Percentiles rank a stretch among this genome's conserved stretches.
Conservation (phyloP, 2,797 vertebrate genomes). For the Steatocranus sp. region DNA sequence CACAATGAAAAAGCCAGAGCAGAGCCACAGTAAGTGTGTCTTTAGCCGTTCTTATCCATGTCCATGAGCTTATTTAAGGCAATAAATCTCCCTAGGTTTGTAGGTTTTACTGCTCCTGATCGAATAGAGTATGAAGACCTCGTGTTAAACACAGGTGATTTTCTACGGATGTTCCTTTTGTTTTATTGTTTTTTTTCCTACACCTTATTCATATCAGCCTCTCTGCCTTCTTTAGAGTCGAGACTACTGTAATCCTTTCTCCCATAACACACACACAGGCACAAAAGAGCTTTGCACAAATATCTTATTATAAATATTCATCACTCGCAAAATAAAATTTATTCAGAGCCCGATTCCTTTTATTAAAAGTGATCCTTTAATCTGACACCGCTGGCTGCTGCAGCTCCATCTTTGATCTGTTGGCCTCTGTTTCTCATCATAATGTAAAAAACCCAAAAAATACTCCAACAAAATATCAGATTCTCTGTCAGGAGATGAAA, state of each 20-base stretch:
- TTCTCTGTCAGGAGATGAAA: neutral
- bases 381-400: neutral
- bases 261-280: neutral
- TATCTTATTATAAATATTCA: slow-evolving; percentile 13
- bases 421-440: neutral
- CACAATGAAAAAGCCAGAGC: slow-evolving; percentile 31
- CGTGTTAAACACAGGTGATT: slow-evolving; percentile 12
- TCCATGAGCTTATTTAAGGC: slow-evolving; percentile 50
- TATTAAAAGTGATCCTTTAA: neutral
- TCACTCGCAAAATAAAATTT: neutral
- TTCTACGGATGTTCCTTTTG: slow-evolving; percentile 7
- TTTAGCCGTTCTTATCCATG: slow-evolving; percentile 26
- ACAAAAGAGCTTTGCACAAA: neutral
- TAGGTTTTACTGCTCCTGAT: slow-evolving; percentile 23
- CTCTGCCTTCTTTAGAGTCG: neutral
- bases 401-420: neutral
- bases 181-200: neutral
- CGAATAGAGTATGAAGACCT: neutral
- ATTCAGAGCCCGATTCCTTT: neutral
- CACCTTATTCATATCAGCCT: neutral
- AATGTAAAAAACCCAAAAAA: neutral
- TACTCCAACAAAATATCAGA: neutral
- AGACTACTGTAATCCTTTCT: slow-evolving; percentile 14
- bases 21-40: neutral
- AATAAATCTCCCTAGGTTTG: slow-evolving; percentile 47